Percentiles rank a stretch among this genome's conserved stretches.
These are phyloP conservation scores for Eristalis arbustorum DNA, from an alignment of 2,888 invertebrate genomes.

Conservation along the genomic window DNA sequence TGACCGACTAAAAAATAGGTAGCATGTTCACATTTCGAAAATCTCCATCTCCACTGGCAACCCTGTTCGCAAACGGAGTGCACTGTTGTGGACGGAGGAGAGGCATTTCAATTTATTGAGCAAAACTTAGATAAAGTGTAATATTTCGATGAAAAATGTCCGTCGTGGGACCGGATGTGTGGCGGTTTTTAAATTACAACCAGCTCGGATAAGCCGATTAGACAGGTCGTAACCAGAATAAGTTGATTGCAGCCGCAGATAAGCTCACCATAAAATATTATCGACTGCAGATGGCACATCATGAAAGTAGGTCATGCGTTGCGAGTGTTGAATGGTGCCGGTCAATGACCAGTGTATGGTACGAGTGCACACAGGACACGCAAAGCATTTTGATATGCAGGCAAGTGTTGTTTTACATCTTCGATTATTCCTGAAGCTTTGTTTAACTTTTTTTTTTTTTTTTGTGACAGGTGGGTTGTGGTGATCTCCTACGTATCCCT, in stretches of 20 bases:
- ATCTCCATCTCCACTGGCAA: not conserved
- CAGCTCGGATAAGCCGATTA: not conserved
- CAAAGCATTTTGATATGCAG: too few relatives aligned
- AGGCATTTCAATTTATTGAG: slow-evolving; percentile 17
- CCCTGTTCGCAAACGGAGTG: not conserved
- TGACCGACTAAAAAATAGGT: too few relatives aligned
- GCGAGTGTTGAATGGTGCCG: too few relatives aligned
- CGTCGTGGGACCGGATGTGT: not conserved
- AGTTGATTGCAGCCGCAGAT: not conserved
- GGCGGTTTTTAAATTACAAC: slow-evolving; percentile 2
- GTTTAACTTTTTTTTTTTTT: too few relatives aligned
- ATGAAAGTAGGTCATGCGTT: not conserved
- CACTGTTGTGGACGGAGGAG: not conserved
- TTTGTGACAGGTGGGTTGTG: too few relatives aligned
- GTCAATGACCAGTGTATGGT: too few relatives aligned
- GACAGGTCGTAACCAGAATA: not conserved
- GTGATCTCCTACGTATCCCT: too few relatives aligned
- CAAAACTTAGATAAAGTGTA: slow-evolving; percentile 3
- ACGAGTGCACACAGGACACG: too few relatives aligned
- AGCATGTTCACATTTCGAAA: too few relatives aligned
- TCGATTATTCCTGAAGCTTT: too few relatives aligned
- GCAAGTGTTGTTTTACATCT: too few relatives aligned
- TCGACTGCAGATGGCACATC: not conserved
- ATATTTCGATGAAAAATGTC: not conserved
- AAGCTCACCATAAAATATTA: not conserved